Evolutionary conservation across 2,888 invertebrate species (phyloP).

Genomic region (Heliothis peltigera): DNA sequence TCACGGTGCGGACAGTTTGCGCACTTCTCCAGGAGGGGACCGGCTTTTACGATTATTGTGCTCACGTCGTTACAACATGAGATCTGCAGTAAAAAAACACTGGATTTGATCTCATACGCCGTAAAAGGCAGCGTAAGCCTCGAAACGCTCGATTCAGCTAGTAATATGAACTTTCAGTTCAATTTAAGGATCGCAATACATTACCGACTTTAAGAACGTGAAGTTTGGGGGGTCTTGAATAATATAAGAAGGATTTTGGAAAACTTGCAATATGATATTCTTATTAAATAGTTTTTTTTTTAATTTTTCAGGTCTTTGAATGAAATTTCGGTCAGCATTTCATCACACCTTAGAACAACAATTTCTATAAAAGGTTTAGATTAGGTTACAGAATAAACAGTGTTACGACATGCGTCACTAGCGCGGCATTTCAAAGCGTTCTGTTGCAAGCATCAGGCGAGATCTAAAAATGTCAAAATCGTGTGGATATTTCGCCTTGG

Average conservation of each 20-base stretch:
- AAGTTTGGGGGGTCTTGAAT: constrained; percentile 4
- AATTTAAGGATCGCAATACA: constrained; percentile 37
- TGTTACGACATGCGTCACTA: constrained; percentile 74
- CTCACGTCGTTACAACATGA: constrained; percentile 81
- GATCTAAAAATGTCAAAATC: constrained; percentile 87
- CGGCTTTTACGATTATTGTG: constrained; percentile 88
- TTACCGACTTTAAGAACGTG: constrained; percentile 11
- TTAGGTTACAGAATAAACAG: constrained; percentile 72
- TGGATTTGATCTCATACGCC: constrained; percentile 72
- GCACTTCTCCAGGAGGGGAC: constrained; percentile 83
- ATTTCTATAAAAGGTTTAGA: constrained; percentile 68
- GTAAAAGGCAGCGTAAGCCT: constrained; percentile 64
- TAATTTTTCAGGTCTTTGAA: constrained; percentile 33
- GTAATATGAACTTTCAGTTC: constrained; percentile 25
- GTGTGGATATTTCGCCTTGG: constrained; percentile 80
- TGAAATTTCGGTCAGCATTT: constrained; percentile 53
- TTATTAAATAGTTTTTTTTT: constrained; percentile 12
- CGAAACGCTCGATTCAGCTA: constrained; percentile 28
- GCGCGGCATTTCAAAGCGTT: constrained; percentile 77
- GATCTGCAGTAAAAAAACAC: constrained; percentile 78
- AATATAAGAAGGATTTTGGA: neutral
- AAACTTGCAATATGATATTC: neutral
- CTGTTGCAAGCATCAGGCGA: constrained; percentile 76
- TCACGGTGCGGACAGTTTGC: constrained; percentile 86
- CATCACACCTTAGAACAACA: constrained; percentile 44